A percentile compares a stretch with the other conserved stretches of the same genome.
Evolutionary conservation across 2,113 vertebrate species (phyloP).

Genomic region (Strix aluco): DNA sequence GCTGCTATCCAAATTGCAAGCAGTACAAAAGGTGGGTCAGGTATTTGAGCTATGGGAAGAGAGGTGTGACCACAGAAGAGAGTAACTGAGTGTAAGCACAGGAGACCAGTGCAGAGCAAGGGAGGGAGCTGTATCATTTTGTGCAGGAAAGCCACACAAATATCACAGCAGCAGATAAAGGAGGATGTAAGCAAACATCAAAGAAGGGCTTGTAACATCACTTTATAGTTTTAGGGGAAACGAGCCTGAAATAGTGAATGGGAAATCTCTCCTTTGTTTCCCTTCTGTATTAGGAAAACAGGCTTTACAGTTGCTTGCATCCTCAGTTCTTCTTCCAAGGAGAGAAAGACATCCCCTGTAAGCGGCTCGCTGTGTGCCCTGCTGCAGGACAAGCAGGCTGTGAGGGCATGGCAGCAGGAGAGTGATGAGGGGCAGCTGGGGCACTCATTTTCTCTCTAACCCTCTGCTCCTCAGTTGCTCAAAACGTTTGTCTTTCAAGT

Average conservation of each 20-base stretch:
- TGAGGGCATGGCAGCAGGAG: neutral
- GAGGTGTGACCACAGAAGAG: neutral
- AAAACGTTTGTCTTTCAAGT: neutral
- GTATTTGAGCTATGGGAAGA: neutral
- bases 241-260: neutral
- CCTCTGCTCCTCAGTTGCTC: neutral
- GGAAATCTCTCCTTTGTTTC: slow-evolving; percentile 27
- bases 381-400: neutral
- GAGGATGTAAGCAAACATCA: slow-evolving; percentile 23
- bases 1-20: neutral
- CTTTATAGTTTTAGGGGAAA: neutral
- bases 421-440: neutral
- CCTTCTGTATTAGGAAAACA: neutral
- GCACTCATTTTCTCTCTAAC: neutral
- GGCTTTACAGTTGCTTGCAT: neutral
- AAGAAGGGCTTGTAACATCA: neutral
- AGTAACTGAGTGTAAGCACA: neutral
- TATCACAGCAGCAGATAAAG: neutral
- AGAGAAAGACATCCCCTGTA: neutral
- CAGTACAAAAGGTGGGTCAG: neutral
- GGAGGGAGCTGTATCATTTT: neutral
- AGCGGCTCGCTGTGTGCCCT: fast-evolving
- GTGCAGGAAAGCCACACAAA: neutral
- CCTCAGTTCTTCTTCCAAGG: neutral
- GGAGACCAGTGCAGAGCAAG: neutral